A percentile compares a stretch with the other conserved stretches of the same genome.
These are phyloP conservation scores for Astreopora myriophthalma DNA, from an alignment of 64 coral and sea anemone genomes.

Conservation along the genomic window DNA sequence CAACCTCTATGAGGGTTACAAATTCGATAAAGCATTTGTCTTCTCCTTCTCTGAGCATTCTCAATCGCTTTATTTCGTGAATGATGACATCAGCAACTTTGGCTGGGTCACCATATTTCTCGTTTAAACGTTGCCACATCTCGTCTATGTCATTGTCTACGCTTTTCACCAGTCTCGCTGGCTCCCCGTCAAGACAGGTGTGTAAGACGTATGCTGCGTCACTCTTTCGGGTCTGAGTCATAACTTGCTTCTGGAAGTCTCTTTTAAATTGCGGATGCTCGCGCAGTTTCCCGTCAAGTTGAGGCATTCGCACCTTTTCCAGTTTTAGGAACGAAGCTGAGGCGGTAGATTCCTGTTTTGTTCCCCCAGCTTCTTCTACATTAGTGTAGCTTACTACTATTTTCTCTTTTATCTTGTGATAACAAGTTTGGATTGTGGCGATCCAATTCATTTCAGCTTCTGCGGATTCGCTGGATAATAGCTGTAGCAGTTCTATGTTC, in stretches of 20 bases:
- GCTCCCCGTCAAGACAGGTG: constrained; percentile 28
- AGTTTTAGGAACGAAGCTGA: constrained; percentile 17
- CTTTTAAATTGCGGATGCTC: constrained; percentile 58
- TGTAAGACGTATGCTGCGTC: constrained; percentile 37
- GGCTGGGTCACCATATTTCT: constrained; percentile 42
- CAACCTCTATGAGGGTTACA: too few relatives aligned
- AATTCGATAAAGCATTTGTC: too few relatives aligned
- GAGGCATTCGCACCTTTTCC: constrained; percentile 61
- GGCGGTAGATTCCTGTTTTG: constrained; percentile 6
- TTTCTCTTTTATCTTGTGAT: constrained; percentile 39
- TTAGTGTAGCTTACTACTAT: constrained; percentile 35
- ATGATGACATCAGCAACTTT: constrained; percentile 61
- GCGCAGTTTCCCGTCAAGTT: constrained; percentile 42
- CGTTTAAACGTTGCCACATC: constrained; percentile 52
- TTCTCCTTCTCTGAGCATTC: too few relatives aligned
- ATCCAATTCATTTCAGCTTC: constrained; percentile 61
- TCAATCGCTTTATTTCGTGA: too few relatives aligned
- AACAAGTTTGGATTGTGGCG: constrained; percentile 22
- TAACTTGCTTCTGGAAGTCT: constrained; percentile 67
- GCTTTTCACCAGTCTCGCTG: constrained; percentile 24
- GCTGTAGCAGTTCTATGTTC: constrained; percentile 20
- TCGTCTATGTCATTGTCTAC: constrained; percentile 35
- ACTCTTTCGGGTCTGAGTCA: constrained; percentile 23
- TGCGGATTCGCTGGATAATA: background rate
- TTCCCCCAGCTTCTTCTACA: constrained; percentile 18